Percentiles rank a stretch among this genome's conserved stretches.
These are phyloP conservation scores for Tachysurus vachellii DNA, from an alignment of 2,113 vertebrate genomes.

Conservation along the genomic window DNA sequence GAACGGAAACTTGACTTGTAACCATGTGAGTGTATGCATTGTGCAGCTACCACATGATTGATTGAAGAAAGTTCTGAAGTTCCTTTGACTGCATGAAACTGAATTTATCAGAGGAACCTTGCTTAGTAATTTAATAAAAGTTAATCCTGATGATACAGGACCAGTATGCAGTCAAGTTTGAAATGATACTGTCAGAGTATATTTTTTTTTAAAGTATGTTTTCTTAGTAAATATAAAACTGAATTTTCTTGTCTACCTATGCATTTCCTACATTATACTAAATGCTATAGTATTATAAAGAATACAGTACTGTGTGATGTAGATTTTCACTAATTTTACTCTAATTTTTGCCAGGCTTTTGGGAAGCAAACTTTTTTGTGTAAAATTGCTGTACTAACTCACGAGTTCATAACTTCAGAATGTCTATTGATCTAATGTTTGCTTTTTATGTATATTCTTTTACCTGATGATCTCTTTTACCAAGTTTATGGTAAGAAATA, in stretches of 20 bases:
- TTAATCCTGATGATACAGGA: background rate
- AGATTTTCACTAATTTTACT: background rate
- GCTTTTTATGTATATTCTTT: constrained; percentile 59
- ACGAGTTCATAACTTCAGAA: constrained; percentile 52
- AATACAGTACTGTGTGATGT: background rate
- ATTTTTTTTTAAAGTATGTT: background rate
- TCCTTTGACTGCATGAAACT: background rate
- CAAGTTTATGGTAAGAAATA: background rate
- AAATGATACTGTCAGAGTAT: background rate
- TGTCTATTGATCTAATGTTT: constrained; percentile 77
- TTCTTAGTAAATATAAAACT: background rate
- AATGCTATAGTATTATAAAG: background rate
- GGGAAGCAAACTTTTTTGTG: constrained; percentile 43
- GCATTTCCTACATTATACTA: background rate
- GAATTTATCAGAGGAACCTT: background rate
- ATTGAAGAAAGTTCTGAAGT: background rate
- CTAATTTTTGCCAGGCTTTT: background rate
- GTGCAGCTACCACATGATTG: no score
- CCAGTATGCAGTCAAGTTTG: background rate
- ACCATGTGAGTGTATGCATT: background rate
- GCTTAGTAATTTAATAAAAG: background rate
- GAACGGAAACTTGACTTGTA: background rate
- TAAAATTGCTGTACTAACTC: constrained; percentile 70
- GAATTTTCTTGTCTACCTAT: background rate
- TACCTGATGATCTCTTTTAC: background rate